phyloP scores from a whole-genome alignment of 1,140 invertebrate genomes.

The Eupristina koningsbergeri region DNA sequence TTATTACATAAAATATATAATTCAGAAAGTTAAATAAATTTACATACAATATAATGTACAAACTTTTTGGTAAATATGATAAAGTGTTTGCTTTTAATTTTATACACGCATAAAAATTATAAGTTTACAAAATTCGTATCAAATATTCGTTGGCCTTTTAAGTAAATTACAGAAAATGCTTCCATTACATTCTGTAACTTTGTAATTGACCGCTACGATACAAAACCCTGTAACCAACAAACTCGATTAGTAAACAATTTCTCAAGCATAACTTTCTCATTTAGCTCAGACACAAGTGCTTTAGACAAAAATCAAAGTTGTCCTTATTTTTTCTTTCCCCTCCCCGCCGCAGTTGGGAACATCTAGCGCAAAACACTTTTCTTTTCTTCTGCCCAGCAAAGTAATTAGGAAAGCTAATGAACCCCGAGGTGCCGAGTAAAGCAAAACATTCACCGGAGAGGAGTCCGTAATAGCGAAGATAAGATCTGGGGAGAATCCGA shows the following conservation, averaged over 20 bases:
- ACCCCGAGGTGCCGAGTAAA: neutral
- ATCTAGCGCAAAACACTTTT: neutral
- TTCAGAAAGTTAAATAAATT: neutral
- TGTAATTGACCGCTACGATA: neutral
- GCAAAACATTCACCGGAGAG: neutral
- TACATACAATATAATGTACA: neutral
- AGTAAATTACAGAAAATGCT: neutral
- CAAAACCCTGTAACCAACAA: too few species aligned
- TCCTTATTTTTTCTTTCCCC: too few species aligned
- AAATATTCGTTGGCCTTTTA: neutral
- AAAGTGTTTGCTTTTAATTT: too few species aligned
- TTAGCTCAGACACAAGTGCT: too few species aligned
- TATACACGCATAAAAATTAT: too few species aligned
- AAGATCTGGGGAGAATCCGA: too few species aligned
- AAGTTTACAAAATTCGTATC: neutral
- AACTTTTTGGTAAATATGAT: neutral
- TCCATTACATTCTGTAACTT: neutral
- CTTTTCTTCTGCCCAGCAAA: neutral
- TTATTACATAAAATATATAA: neutral
- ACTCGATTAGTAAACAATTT: too few species aligned
- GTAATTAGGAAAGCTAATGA: neutral
- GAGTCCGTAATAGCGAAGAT: too few species aligned
- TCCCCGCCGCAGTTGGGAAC: too few species aligned
- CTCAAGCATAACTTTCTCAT: too few species aligned
- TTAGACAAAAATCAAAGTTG: too few species aligned